phyloP scores from a whole-genome alignment of 2,888 invertebrate genomes.

The Sinopyrophorus schimmeli region DNA sequence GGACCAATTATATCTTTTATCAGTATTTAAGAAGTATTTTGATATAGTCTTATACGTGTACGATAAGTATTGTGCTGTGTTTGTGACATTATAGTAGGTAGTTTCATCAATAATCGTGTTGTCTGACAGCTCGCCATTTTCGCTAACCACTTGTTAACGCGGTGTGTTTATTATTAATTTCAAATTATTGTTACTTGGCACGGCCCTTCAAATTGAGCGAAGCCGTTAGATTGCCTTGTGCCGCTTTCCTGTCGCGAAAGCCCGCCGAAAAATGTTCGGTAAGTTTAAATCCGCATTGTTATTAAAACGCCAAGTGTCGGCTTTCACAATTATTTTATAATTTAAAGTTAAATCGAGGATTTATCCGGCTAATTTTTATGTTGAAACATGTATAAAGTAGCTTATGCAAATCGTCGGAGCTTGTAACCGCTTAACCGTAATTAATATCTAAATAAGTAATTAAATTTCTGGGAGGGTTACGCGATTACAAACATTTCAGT shows the following conservation, averaged over 20 bases:
- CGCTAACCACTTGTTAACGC: constrained; percentile 56
- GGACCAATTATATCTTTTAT: constrained; percentile 51
- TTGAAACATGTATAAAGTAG: background rate
- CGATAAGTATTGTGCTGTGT: constrained; percentile 48
- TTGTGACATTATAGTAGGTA: constrained; percentile 43
- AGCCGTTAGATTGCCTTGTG: constrained; percentile 25
- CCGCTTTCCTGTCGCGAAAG: constrained; percentile 19
- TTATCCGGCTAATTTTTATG: too few species aligned
- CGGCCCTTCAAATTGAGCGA: constrained; percentile 29
- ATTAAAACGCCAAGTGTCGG: constrained; percentile 3
- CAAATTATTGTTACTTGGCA: constrained; percentile 26
- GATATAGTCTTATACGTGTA: constrained; percentile 46
- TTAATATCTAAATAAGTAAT: too few species aligned
- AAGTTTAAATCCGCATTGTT: constrained; percentile 28
- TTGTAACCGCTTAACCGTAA: too few species aligned
- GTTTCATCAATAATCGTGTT: constrained; percentile 44
- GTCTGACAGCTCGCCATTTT: constrained; percentile 51
- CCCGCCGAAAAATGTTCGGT: constrained; percentile 37
- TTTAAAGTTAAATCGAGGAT: background rate
- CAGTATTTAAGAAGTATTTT: constrained; percentile 53
- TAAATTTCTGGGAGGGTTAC: too few species aligned
- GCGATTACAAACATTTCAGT: too few species aligned
- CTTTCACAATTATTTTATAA: constrained; percentile 2
- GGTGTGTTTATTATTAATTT: constrained; percentile 48
- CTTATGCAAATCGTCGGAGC: background rate